Conservation (phyloP, 2,888 invertebrate genomes). For the Mimas tiliae region DNA sequence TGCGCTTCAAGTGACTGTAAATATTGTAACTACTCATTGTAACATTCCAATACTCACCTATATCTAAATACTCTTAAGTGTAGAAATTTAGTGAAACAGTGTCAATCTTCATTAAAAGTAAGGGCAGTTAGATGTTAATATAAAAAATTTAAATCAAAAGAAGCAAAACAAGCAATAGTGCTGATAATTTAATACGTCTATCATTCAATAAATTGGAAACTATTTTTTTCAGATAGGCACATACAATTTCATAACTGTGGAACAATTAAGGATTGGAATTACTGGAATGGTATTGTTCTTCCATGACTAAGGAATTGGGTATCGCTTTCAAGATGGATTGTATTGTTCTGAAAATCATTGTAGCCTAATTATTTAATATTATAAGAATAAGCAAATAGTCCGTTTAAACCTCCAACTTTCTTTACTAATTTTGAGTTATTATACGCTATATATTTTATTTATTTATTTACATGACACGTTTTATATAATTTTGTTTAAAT, state of each 20-base stretch:
- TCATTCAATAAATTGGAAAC: background rate
- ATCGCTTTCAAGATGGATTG: slow-evolving; percentile 1
- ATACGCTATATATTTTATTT: background rate
- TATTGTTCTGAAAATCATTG: background rate
- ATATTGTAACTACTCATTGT: slow-evolving; percentile 39
- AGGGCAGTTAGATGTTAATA: background rate
- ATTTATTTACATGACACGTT: background rate
- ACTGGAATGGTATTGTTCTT: background rate
- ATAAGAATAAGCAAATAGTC: background rate
- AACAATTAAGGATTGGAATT: background rate
- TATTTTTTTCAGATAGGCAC: background rate
- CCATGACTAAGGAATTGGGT: background rate
- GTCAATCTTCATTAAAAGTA: slow-evolving; percentile 8
- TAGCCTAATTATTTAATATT: background rate
- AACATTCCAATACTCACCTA: slow-evolving; percentile 25
- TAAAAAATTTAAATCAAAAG: background rate
- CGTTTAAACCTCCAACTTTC: background rate
- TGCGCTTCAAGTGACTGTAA: slow-evolving; percentile 59
- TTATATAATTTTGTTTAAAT: no score
- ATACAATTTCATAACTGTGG: slow-evolving; percentile 2
- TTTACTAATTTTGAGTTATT: background rate
- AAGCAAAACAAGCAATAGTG: background rate
- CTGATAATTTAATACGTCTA: background rate
- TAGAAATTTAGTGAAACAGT: slow-evolving; percentile 3
- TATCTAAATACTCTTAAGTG: slow-evolving; percentile 32